These are phyloP conservation scores for Echinometra lucunter DNA, from an alignment of 53 echinoderm and acorn worm genomes.

Conservation along the genomic window DNA sequence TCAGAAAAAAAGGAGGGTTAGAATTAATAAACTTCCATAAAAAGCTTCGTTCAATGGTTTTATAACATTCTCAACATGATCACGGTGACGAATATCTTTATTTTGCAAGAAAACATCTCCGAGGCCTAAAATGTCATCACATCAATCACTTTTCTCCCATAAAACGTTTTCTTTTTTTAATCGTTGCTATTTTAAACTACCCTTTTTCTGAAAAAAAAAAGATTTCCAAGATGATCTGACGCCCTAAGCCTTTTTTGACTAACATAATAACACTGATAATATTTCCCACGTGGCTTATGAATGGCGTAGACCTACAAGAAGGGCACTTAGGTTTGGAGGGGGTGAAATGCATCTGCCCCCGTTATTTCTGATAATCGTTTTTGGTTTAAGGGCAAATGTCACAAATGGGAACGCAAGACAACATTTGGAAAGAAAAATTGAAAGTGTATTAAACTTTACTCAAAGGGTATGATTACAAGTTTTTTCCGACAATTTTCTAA, in stretches of 20 bases:
- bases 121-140: background rate
- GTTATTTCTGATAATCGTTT: background rate
- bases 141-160: background rate
- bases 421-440: background rate
- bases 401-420: background rate
- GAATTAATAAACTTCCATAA: no score
- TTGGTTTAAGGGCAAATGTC: background rate
- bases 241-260: background rate
- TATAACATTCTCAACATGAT: background rate
- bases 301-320: background rate
- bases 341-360: background rate
- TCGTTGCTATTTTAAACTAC: background rate
- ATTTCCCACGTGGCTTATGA: slow-evolving; percentile 13
- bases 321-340: background rate
- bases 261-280: background rate
- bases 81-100: slow-evolving; percentile 10
- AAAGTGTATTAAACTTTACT: background rate
- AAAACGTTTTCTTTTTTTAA: background rate
- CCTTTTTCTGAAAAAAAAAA: no score
- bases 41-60: background rate
- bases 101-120: slow-evolving; percentile 46
- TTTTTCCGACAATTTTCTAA: background rate
- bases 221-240: background rate
- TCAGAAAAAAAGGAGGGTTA: no score
- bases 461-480: background rate